phyloP scores from a whole-genome alignment of 2,797 vertebrate genomes.

The Cuniculus paca region DNA sequence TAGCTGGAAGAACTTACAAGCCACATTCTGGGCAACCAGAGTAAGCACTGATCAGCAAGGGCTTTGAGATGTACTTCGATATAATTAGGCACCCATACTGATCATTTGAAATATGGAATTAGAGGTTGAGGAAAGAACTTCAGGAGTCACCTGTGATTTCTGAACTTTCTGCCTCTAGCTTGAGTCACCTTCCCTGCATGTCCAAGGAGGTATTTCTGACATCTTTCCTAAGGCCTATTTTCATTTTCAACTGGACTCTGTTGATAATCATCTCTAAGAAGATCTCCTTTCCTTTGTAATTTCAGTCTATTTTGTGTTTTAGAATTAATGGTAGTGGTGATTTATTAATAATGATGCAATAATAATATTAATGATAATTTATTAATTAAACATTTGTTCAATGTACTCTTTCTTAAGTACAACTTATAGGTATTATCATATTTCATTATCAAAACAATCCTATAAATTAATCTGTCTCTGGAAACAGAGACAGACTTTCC shows the following conservation, averaged over 20 bases:
- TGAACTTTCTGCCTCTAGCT: neutral
- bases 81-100: neutral
- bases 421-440: neutral
- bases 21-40: neutral
- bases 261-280: neutral
- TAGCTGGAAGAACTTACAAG: neutral
- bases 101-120: neutral
- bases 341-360: neutral
- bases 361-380: neutral
- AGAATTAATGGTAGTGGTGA: neutral
- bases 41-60: rapidly evolving
- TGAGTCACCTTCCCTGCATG: neutral
- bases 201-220: neutral
- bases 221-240: neutral
- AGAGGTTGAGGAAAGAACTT: neutral
- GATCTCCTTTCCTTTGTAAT: neutral
- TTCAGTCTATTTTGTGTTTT: slow-evolving; percentile 4
- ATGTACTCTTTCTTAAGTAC: neutral
- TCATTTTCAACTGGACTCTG: neutral
- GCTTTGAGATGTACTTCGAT: neutral
- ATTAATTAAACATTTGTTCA: neutral
- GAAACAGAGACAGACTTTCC: neutral
- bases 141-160: neutral
- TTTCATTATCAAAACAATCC: neutral
- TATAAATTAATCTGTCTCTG: neutral